These are phyloP conservation scores for Daptonema setosum DNA, from an alignment of 2,888 invertebrate genomes.

Conservation along the genomic window DNA sequence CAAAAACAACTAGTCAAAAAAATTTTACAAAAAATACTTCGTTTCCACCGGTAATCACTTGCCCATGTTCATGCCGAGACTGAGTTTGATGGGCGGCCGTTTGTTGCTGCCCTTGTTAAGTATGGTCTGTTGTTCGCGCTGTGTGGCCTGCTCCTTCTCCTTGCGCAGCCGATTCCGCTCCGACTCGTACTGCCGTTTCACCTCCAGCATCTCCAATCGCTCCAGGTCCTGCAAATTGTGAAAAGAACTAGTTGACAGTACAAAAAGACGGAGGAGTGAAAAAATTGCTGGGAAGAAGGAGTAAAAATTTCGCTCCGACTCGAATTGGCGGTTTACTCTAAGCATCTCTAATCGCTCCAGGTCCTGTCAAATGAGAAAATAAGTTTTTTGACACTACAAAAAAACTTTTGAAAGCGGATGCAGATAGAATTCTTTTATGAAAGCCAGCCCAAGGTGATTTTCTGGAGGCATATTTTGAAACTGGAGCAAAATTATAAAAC, in stretches of 20 bases:
- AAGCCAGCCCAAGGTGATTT: too few relatives aligned
- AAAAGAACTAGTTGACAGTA: too few relatives aligned
- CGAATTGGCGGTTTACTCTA: conserved; percentile 17
- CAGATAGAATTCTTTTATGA: too few relatives aligned
- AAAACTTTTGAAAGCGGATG: too few relatives aligned
- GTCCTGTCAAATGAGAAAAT: too few relatives aligned
- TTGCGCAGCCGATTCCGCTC: conserved; percentile 16
- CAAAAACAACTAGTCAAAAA: too few relatives aligned
- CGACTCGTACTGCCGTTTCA: conserved; percentile 17
- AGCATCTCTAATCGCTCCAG: conserved; percentile 23
- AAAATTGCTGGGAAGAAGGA: too few relatives aligned
- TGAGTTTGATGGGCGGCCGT: conserved; percentile 18
- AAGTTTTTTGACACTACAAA: too few relatives aligned
- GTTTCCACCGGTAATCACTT: not conserved
- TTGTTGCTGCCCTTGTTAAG: conserved; percentile 20
- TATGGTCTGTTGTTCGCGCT: conserved; percentile 20
- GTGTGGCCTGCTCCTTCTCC: conserved; percentile 14
- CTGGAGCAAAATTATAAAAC: too few relatives aligned
- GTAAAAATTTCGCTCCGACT: conserved; percentile 20
- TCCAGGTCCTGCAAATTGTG: conserved; percentile 24
- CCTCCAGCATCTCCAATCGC: conserved; percentile 21
- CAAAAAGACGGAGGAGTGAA: too few relatives aligned
- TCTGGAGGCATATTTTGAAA: too few relatives aligned
- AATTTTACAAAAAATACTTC: too few relatives aligned
- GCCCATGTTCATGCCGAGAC: not conserved